phyloP scores from a whole-genome alignment of 2,113 vertebrate genomes.

The Lagopus muta region DNA sequence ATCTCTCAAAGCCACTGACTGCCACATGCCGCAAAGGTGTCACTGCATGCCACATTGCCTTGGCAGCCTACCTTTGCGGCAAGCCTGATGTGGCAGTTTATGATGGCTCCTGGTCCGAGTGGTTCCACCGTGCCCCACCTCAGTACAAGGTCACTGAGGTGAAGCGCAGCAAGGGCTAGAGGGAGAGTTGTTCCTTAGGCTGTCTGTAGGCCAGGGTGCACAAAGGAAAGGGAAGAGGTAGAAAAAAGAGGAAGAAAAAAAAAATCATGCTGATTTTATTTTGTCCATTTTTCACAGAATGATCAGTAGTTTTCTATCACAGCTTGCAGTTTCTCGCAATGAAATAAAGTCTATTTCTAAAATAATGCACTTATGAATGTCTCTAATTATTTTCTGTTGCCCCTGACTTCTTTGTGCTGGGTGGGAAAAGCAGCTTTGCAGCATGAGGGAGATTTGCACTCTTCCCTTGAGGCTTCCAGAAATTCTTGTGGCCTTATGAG shows the following conservation, averaged over 20 bases:
- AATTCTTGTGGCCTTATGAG: background rate
- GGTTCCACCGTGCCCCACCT: slow-evolving; percentile 85
- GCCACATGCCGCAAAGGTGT: slow-evolving; percentile 90
- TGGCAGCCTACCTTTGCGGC: slow-evolving; percentile 89
- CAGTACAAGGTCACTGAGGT: slow-evolving; percentile 84
- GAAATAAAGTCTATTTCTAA: slow-evolving; percentile 62
- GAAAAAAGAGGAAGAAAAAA: background rate
- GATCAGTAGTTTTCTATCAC: background rate
- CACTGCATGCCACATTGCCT: slow-evolving; percentile 89
- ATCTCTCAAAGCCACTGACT: slow-evolving; percentile 83
- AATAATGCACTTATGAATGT: background rate
- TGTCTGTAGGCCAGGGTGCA: background rate
- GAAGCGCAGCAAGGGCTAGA: slow-evolving; percentile 68
- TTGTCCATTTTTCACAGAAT: background rate
- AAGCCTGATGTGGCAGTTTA: slow-evolving; percentile 86
- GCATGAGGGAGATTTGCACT: background rate
- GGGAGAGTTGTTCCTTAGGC: background rate
- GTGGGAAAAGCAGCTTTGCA: background rate
- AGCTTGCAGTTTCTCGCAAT: background rate
- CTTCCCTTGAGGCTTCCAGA: background rate
- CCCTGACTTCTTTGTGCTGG: background rate
- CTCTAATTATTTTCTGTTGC: background rate
- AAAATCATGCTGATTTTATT: background rate
- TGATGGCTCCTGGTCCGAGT: slow-evolving; percentile 93
- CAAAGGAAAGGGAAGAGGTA: background rate